Evolutionary conservation across 2,113 vertebrate species (phyloP), one percentile per base, ranked within the genome.

Genomic region (Pheucticus melanocephalus): DNA sequence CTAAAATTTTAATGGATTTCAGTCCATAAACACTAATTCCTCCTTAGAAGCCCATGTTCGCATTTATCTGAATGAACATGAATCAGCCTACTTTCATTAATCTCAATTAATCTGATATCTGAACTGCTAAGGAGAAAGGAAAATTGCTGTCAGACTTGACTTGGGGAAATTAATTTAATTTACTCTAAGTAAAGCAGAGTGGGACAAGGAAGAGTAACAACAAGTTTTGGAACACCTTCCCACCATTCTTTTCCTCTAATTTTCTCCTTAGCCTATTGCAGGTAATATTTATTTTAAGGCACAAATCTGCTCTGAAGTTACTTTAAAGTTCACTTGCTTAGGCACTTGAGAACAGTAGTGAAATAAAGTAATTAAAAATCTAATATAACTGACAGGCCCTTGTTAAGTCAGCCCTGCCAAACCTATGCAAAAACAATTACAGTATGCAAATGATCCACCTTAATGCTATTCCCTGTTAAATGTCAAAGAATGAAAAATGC

Each of bases 371-470:
- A 95, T 96, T 91, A 79, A 94, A 92, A 82, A 75, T 10, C 45
- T 65, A 45, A 60, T 77, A 35, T 16, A 94, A 66, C 33, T 91
- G 92, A 82, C 80, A 95, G 66, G 28, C 83, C 51, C 22, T 54
- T 84, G 72, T 92, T 94, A 95, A 93, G 39, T 82, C 68, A 94
- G 28, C 61, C 83, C 61, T 77, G 65, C 69, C 85, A 93, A 92
- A 70, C 48, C 39, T 53, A 63, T 92, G 85, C 71, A 86, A 93
- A 92, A 93, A 88, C 82, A 95, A 93, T 93, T 90, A 88, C 82
- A 81, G 12, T 77, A 93, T 97, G 96, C 90, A 97, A 94, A 97
- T 92, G 93, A 97, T 82, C 51, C 47, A 88, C 71, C 81, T 83
- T 92, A 73, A 88, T 78, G 35, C 60, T 86, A 37, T 50, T 93